Conservation (phyloP, 1,140 invertebrate species). For the Bombus consobrinus region DNA sequence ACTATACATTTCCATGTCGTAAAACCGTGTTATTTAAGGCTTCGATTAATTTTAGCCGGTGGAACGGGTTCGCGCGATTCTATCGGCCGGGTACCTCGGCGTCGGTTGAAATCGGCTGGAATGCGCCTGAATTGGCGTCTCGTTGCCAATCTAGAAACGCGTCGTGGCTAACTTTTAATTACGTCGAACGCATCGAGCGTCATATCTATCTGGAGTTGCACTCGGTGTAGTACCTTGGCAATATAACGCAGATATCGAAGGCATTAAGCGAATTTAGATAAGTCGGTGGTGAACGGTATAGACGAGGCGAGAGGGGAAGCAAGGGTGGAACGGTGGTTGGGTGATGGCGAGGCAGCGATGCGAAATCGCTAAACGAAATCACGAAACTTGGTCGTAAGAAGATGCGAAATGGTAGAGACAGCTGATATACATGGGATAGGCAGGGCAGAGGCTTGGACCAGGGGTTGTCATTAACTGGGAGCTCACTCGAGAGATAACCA, state of each 20-base stretch:
- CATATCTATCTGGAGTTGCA: neutral
- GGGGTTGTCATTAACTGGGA: constrained; percentile 83
- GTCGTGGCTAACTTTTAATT: constrained; percentile 15
- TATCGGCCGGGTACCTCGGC: neutral
- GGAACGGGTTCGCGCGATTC: constrained; percentile 35
- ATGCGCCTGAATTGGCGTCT: constrained; percentile 17
- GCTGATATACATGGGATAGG: constrained; percentile 67
- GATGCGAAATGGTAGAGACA: constrained; percentile 61
- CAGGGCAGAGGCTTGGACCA: constrained; percentile 66
- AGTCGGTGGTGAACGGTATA: neutral
- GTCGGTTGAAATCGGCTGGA: neutral
- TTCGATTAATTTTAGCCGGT: constrained; percentile 68
- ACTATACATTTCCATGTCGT: constrained; percentile 60
- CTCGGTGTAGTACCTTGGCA: neutral
- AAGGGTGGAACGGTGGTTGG: constrained; percentile 41
- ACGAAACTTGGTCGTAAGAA: constrained; percentile 47
- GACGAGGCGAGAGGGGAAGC: neutral
- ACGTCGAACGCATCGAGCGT: neutral
- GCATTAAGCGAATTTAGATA: constrained; percentile 4
- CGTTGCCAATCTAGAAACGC: neutral
- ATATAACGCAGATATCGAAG: neutral
- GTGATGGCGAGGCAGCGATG: constrained; percentile 45
- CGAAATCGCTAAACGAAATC: constrained; percentile 45
- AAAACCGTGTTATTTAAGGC: constrained; percentile 64
- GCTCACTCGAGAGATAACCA: constrained; percentile 80